A percentile compares a stretch with the other conserved stretches of the same genome.
Evolutionary conservation across 35 echinoderm and acorn worm species (phyloP).

Genomic region (Patiria miniata): DNA sequence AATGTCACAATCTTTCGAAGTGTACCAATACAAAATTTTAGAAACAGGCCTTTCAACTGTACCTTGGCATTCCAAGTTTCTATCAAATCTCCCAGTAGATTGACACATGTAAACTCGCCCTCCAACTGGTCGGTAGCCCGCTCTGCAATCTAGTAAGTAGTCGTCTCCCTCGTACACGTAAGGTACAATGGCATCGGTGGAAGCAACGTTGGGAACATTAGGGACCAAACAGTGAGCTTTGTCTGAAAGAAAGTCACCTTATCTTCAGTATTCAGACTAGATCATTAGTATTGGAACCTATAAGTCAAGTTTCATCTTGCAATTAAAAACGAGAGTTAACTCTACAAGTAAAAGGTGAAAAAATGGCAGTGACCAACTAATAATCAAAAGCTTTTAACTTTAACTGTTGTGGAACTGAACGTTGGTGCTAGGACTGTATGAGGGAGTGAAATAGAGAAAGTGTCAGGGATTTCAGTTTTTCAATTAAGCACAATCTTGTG

Average conservation of each 20-base stretch:
- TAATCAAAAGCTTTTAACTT: neutral
- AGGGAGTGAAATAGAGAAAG: too few relatives aligned
- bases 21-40: too few relatives aligned
- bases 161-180: neutral
- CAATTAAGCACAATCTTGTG: too few relatives aligned
- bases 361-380: neutral
- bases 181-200: neutral
- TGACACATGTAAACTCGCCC: neutral
- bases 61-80: neutral
- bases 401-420: neutral
- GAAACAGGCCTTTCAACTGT: too few relatives aligned
- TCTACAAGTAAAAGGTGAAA: neutral
- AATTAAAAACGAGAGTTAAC: neutral
- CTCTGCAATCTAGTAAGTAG: neutral
- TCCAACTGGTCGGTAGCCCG: neutral
- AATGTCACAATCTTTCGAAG: too few relatives aligned
- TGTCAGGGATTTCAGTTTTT: too few relatives aligned
- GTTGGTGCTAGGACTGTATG: too few relatives aligned
- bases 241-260: conserved; percentile 7
- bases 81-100: neutral
- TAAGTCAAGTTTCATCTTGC: neutral
- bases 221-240: neutral
- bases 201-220: neutral
- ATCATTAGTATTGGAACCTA: neutral
- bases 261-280: neutral